A percentile compares a stretch with the other conserved stretches of the same genome.
Conservation (phyloP, 2,113 vertebrate species). For the Caretta caretta region DNA sequence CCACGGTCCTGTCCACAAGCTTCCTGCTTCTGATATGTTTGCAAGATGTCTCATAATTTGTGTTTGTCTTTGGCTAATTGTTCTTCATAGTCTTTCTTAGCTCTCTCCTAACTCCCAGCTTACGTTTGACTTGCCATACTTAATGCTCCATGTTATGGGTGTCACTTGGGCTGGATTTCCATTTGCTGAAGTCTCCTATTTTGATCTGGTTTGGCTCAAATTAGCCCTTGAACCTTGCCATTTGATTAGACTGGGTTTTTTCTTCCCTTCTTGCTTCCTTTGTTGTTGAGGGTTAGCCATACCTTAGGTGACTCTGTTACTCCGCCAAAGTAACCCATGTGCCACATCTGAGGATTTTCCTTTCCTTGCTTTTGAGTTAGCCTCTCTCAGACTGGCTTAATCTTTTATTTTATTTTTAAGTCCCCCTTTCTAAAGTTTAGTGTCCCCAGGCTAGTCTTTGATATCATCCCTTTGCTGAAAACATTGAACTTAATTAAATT, state of each 20-base stretch:
- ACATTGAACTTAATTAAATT: background rate
- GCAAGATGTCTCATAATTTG: background rate
- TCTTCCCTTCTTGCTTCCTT: slow-evolving; percentile 8
- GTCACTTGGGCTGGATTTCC: slow-evolving; percentile 4
- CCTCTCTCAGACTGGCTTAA: background rate
- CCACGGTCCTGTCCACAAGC: background rate
- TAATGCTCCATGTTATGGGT: background rate
- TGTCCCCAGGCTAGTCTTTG: background rate
- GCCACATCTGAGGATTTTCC: background rate
- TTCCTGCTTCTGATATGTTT: background rate
- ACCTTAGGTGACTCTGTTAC: background rate
- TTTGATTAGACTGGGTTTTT: background rate
- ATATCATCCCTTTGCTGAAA: background rate
- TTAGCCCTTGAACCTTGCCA: background rate
- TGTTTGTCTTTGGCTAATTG: slow-evolving; percentile 8
- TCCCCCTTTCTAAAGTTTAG: background rate
- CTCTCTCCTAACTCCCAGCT: background rate
- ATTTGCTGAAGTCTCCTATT: background rate
- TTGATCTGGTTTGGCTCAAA: background rate
- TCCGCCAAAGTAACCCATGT: background rate
- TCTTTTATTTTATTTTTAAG: background rate
- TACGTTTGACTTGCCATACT: background rate
- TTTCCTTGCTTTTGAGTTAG: slow-evolving; percentile 1
- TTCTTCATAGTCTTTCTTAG: background rate
- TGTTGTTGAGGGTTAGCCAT: background rate